Base-by-base conservation (phyloP, 2,113 vertebrate genomes). In the Thamnophis sirtalis region DNA sequence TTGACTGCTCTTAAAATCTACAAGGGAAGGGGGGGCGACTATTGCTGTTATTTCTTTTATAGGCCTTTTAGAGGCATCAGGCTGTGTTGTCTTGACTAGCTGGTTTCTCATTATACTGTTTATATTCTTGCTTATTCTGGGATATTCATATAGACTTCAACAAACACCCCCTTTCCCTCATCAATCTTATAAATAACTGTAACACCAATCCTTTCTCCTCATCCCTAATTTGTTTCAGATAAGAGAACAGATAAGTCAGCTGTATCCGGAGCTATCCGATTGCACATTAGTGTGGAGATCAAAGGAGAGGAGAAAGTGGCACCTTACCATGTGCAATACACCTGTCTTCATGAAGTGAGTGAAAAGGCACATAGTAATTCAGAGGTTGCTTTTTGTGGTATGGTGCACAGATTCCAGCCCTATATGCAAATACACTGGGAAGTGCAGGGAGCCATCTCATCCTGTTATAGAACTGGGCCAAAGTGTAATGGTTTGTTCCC, bases 221-320 rank as follows among this genome's bases (percentile, higher is more conserved):
- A 17, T 7, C 38, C 50, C 50, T 22, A 21, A 21, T 11, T 22
- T 9, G 1, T 92, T 0, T 0, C 97, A 99, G 99, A 99, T 96
- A 99, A 99, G 96, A 97, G 99, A 38, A 99, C 99, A 0, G 99
- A 99, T 97, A 99, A 99, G 93, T 99, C 99, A 0, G 99, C 99
- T 0, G 99, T 99, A 87, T 99, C 99, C 0, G 99, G 99, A 5
- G 99, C 99, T 89, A 99, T 99, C 94, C 98, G 99, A 84, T 97
- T 99, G 96, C 99, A 99, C 96, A 99, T 99, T 96, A 99, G 98
- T 0, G 99, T 99, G 93, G 99, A 99, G 97, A 99, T 99, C 95
- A 99, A 99, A 93, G 99, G 99, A 5, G 99, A 99, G 94, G 99
- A 99, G 97, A 99, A 99, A 9, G 99, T 99, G 92, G 99, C 99